Conservation (phyloP, 2,113 vertebrate genomes). For the Pristiophorus japonicus region DNA sequence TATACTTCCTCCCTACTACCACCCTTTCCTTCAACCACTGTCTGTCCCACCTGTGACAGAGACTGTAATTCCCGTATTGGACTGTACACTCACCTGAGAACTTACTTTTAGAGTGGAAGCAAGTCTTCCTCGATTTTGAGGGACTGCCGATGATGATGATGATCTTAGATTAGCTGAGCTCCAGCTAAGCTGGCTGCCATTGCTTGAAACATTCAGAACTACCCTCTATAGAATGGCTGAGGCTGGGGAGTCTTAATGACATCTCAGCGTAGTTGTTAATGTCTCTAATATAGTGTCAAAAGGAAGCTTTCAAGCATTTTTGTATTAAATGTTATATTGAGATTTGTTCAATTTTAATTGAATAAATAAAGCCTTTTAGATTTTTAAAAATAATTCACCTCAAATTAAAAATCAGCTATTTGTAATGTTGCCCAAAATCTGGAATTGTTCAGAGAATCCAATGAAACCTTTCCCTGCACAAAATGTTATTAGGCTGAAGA, state of each 20-base stretch:
- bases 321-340: neutral
- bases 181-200: neutral
- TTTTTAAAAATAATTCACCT: neutral
- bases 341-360: neutral
- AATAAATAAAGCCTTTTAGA: neutral
- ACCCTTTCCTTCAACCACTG: no score
- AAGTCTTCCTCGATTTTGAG: no score
- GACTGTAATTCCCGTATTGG: no score
- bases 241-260: neutral
- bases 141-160: no score
- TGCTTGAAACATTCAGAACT: neutral
- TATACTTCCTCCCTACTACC: no score
- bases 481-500: neutral
- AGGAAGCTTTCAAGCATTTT: neutral
- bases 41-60: no score
- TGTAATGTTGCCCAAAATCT: no score
- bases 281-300: neutral
- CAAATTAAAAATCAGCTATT: neutral
- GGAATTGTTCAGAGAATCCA: no score
- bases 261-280: neutral
- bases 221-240: neutral
- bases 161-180: no score
- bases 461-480: neutral
- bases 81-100: no score
- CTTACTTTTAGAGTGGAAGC: no score